phyloP scores from a whole-genome alignment of 2,797 vertebrate species.

The Simalia tracyae region DNA sequence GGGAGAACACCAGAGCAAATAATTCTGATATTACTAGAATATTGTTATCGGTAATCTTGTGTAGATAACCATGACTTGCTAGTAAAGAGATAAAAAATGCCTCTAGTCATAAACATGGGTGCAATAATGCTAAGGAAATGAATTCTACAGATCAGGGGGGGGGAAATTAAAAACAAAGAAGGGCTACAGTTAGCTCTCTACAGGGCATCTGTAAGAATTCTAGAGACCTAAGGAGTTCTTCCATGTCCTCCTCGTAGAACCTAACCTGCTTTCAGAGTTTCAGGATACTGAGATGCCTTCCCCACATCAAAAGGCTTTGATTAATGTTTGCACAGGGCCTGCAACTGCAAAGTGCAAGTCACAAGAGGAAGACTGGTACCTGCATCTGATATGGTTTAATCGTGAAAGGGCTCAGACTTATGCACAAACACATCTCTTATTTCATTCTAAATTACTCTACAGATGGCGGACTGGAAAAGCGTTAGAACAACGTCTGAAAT shows the following conservation, averaged over 20 bases:
- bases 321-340: not conserved
- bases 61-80: not conserved
- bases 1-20: not conserved
- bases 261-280: not conserved
- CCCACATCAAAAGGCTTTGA: not conserved
- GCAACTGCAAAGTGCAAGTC: not conserved
- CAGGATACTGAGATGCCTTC: not conserved
- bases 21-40: not conserved
- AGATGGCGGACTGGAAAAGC: not conserved
- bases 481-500: not conserved
- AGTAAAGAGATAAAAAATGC: not conserved
- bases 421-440: not conserved
- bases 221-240: not conserved
- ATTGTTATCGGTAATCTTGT: not conserved
- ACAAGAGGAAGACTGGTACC: not conserved
- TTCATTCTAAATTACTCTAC: not conserved
- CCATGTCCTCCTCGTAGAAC: not conserved
- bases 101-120: not conserved
- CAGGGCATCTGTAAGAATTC: not conserved
- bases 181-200: not conserved
- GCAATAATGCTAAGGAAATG: not conserved
- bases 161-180: not conserved
- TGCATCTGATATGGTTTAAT: not conserved
- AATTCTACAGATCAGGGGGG: not conserved
- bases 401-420: too few relatives aligned